A percentile compares a stretch with the other conserved stretches of the same genome.
Conservation (phyloP, 2,797 vertebrate genomes). For the Danio aesculapii region DNA sequence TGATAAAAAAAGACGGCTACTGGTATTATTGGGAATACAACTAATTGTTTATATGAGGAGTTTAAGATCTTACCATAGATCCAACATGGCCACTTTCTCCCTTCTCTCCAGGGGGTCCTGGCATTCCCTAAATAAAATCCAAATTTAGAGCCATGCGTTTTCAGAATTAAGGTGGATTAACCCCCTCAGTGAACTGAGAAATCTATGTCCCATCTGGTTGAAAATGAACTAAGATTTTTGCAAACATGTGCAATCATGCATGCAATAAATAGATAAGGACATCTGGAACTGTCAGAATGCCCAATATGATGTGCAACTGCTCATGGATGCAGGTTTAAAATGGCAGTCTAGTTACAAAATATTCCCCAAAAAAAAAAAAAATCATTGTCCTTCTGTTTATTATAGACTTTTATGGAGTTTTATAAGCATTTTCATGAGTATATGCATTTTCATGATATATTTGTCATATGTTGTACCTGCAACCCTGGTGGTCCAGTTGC, state of each 20-base stretch:
- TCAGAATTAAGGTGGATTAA: conserved; percentile 19
- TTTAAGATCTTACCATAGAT: conserved; percentile 77
- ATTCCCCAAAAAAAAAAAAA: neutral
- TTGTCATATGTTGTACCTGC: conserved; percentile 76
- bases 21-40: conserved; percentile 29
- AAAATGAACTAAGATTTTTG: conserved; percentile 1
- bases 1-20: too few species aligned
- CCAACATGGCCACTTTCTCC: conserved; percentile 89
- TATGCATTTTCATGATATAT: neutral
- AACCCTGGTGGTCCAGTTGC: conserved; percentile 83
- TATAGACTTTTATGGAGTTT: neutral
- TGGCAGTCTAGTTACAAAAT: neutral
- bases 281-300: conserved; percentile 14
- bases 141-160: neutral
- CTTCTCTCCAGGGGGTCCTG: conserved; percentile 87
- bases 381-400: neutral
- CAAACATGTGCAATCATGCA: conserved; percentile 29
- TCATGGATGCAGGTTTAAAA: conserved; percentile 2
- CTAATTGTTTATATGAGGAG: conserved; percentile 16
- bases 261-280: conserved; percentile 23
- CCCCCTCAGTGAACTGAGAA: conserved; percentile 15
- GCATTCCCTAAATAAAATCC: conserved; percentile 81
- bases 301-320: neutral
- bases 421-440: neutral
- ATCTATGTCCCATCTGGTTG: conserved; percentile 11